phyloP scores from a whole-genome alignment of 2,888 invertebrate species.

The Thecophora atra region DNA sequence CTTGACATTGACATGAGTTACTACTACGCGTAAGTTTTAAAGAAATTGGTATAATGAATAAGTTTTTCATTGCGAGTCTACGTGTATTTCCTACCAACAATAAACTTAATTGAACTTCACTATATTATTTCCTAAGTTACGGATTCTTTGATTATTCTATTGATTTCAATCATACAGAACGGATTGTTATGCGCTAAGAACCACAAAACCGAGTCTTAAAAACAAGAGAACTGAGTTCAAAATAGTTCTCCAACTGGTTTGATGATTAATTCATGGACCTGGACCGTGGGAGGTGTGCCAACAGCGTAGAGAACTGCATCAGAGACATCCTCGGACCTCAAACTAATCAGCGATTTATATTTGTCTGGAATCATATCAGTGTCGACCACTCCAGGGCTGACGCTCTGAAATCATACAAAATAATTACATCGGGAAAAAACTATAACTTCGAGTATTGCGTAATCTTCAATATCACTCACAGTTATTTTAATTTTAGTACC shows the following conservation, averaged over 20 bases:
- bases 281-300: conserved; percentile 50
- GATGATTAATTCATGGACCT: conserved; percentile 55
- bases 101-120: too few species aligned
- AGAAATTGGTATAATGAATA: background rate
- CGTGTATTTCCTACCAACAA: too few species aligned
- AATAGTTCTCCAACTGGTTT: conserved; percentile 57
- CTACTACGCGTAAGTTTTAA: background rate
- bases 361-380: conserved; percentile 48
- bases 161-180: too few species aligned
- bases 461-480: conserved; percentile 42
- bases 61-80: too few species aligned
- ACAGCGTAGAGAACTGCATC: conserved; percentile 50
- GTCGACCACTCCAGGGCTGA: conserved; percentile 51
- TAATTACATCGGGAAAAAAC: background rate
- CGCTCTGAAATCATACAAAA: conserved; percentile 44
- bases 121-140: too few species aligned
- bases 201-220: too few species aligned
- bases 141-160: too few species aligned
- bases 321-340: conserved; percentile 52
- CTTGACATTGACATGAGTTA: too few species aligned
- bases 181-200: too few species aligned
- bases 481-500: conserved; percentile 52
- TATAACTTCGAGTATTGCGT: background rate
- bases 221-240: conserved; percentile 39
- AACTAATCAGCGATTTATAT: conserved; percentile 40